Conservation (phyloP, 2,888 invertebrate genomes). For the Linnaemya vulpina region DNA sequence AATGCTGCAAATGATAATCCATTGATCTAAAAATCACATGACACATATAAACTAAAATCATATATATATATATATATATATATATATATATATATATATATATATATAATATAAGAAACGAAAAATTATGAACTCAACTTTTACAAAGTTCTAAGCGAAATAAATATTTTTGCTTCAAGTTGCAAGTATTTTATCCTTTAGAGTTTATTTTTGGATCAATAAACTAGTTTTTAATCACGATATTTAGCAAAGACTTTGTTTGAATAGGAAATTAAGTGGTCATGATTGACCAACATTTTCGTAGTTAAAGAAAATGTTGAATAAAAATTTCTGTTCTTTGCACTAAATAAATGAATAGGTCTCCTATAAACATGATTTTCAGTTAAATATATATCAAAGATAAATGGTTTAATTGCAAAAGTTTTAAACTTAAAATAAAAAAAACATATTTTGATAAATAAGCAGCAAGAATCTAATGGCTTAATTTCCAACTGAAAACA, state of each 20-base stretch:
- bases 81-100: no score
- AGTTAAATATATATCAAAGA: neutral
- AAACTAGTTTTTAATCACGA: neutral
- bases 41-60: no score
- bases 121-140: no score
- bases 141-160: no score
- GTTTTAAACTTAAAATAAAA: neutral
- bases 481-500: slow-evolving; percentile 57
- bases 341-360: neutral
- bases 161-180: no score
- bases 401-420: neutral
- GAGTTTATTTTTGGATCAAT: neutral
- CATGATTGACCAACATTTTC: neutral
- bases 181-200: neutral
- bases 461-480: slow-evolving; percentile 59
- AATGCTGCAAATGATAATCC: no score
- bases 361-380: neutral
- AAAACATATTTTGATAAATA: slow-evolving; percentile 47
- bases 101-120: no score
- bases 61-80: no score
- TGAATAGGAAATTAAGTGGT: neutral
- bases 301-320: neutral
- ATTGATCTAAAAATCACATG: no score
- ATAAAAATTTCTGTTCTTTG: neutral
- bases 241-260: neutral